Base-by-base conservation (phyloP, 2,888 invertebrate genomes). In the Cheilosia impressa region DNA sequence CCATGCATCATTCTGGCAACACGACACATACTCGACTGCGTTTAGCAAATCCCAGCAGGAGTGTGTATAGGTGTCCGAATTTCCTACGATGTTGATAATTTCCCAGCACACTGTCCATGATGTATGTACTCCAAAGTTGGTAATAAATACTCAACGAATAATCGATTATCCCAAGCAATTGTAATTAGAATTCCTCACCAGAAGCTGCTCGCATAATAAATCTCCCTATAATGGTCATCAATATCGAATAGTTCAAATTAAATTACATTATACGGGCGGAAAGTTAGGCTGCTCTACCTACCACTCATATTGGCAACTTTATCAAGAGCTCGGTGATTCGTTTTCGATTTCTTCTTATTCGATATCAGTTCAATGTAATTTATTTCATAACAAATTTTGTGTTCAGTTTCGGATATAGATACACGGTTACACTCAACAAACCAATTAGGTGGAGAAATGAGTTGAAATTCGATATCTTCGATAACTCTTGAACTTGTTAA, bases 391-490 rank as follows among this genome's bases (percentile, higher is more conserved):
- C 15, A 27, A 34, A 62, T 41, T 62, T 4, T 38, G 3, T 38
- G 13, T 4, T 34, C 10, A 10, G 34, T 34, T 34, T 38, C 13
- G 10, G 13, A 13, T 9, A 34, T 34, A 7, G 34, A 10, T 34
- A 38, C 10, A 41, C 60, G 34, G 22, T n/a, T 22, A 38, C 15
- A 65, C 41, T 63, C 60, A 73, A 63, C 78, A 83, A 78, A 78
- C 83, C 83, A 78, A 78, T 83, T 83, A 78, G 63, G 69, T 52
- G 63, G 55, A 60, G 68, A 78, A 68, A 68, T 68, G 68, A 52
- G 24, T 83, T 73, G 83, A 78, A 83, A 83, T 63, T 78, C 68
- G 78, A 83, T 73, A 78, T 57, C 57, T 66, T 10, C 2, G 19
- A 47, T 9, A 50, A 77, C 63, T 63, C 68, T 63, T 68, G 52